A percentile compares a stretch with the other conserved stretches of the same genome.
Conservation (phyloP, 2,113 vertebrate species). For the Pollimyrus isidori region DNA sequence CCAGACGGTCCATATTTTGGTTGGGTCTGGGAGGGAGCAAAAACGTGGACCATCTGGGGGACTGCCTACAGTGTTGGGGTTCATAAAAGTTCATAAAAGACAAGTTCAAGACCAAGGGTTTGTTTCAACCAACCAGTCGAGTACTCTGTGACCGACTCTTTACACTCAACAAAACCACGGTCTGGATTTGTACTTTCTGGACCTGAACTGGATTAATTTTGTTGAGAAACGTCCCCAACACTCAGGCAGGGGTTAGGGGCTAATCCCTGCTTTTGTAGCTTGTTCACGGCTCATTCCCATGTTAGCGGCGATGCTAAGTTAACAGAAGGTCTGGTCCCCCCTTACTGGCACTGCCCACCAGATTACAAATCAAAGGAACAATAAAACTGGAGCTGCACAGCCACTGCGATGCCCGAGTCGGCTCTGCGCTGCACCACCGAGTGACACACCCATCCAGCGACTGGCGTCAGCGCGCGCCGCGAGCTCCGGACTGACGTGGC, state of each 20-base stretch:
- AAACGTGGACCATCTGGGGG: neutral
- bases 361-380: neutral
- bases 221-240: neutral
- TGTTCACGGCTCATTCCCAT: neutral
- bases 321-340: neutral
- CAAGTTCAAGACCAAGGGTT: too few relatives aligned
- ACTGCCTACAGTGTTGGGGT: neutral
- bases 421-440: too few relatives aligned
- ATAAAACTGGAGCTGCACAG: neutral
- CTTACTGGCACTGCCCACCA: too few relatives aligned
- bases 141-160: too few relatives aligned
- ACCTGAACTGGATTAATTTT: too few relatives aligned
- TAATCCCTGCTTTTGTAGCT: neutral
- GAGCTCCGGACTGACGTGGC: neutral
- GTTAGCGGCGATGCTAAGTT: neutral
- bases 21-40: neutral
- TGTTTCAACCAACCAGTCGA: too few relatives aligned
- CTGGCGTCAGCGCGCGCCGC: neutral
- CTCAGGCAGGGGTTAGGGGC: neutral
- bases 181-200: too few relatives aligned
- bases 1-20: neutral
- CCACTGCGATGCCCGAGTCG: neutral
- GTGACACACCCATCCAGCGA: neutral
- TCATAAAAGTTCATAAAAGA: too few relatives aligned
- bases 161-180: too few relatives aligned